Conservation (phyloP, 2,888 invertebrate genomes). For the Tetropium fuscum region DNA sequence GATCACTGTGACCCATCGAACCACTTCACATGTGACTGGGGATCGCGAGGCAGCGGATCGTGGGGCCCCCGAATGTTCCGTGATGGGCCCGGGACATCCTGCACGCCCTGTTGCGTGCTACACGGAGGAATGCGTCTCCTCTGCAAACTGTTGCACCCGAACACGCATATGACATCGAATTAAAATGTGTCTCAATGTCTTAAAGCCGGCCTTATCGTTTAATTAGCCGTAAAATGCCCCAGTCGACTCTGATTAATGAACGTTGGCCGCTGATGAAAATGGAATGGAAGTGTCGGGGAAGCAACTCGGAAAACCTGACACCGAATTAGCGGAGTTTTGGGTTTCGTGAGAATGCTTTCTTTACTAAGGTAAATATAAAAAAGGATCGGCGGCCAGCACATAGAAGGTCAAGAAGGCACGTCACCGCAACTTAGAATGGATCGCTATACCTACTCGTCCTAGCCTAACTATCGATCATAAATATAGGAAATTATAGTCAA, state of each 20-base stretch:
- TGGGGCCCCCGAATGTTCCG: conserved; percentile 60
- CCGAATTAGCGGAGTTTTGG: not conserved
- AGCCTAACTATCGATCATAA: no score
- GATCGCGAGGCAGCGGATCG: conserved; percentile 40
- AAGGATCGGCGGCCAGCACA: no score
- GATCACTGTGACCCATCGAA: conserved; percentile 14
- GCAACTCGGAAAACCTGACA: no score
- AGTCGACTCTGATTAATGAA: not conserved
- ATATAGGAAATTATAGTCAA: no score
- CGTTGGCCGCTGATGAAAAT: not conserved
- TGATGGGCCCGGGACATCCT: conserved; percentile 58
- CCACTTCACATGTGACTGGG: conserved; percentile 31
- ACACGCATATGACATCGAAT: conserved; percentile 50
- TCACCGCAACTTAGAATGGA: no score
- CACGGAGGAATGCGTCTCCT: conserved; percentile 56
- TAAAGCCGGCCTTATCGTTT: conserved; percentile 42
- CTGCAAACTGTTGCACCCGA: conserved; percentile 56
- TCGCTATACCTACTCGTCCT: no score
- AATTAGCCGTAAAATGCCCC: conserved; percentile 31
- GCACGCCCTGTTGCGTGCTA: conserved; percentile 62
- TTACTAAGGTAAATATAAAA: no score
- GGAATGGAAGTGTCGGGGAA: not conserved
- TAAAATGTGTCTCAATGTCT: conserved; percentile 43
- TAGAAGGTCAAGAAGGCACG: no score
- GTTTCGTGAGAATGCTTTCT: no score